These are phyloP conservation scores for Himalopsyche anomala DNA, from an alignment of 2,888 invertebrate genomes.

Conservation along the genomic window DNA sequence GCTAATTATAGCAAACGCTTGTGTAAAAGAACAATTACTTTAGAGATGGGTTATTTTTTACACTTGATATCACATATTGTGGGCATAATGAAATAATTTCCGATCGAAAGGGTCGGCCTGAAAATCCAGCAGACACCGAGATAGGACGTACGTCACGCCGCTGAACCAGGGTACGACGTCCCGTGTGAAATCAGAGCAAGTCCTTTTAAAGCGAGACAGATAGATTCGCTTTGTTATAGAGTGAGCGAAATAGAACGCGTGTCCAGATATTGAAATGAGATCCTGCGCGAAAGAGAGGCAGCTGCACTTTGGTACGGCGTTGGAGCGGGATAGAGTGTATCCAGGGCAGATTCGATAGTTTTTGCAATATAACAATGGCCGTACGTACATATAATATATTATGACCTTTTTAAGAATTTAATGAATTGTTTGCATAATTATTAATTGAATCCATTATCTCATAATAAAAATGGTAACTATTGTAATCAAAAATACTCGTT, in stretches of 20 bases:
- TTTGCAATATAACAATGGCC: not conserved
- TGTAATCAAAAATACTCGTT: too few relatives aligned
- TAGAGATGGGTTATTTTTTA: slow-evolving; percentile 6
- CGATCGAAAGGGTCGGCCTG: not conserved
- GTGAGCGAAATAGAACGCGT: not conserved
- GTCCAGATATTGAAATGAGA: slow-evolving; percentile 33
- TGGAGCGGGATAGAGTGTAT: not conserved
- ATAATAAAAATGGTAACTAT: too few relatives aligned
- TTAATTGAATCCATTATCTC: too few relatives aligned
- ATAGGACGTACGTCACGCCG: slow-evolving; percentile 15
- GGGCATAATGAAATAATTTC: slow-evolving; percentile 45
- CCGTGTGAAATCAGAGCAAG: not conserved
- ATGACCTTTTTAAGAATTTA: too few relatives aligned
- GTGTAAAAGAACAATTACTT: slow-evolving; percentile 28
- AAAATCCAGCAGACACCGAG: slow-evolving; percentile 18
- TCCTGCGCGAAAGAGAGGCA: not conserved
- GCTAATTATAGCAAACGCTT: not conserved
- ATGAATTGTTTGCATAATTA: too few relatives aligned
- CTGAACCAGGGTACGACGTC: not conserved
- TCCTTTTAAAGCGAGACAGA: slow-evolving; percentile 49
- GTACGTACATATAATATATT: not conserved
- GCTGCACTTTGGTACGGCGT: not conserved
- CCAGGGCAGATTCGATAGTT: slow-evolving; percentile 10
- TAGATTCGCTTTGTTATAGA: not conserved
- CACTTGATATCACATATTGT: slow-evolving; percentile 11